These are phyloP conservation scores for Diogma glabrata DNA, from an alignment of 2,888 invertebrate genomes.

Conservation along the genomic window DNA sequence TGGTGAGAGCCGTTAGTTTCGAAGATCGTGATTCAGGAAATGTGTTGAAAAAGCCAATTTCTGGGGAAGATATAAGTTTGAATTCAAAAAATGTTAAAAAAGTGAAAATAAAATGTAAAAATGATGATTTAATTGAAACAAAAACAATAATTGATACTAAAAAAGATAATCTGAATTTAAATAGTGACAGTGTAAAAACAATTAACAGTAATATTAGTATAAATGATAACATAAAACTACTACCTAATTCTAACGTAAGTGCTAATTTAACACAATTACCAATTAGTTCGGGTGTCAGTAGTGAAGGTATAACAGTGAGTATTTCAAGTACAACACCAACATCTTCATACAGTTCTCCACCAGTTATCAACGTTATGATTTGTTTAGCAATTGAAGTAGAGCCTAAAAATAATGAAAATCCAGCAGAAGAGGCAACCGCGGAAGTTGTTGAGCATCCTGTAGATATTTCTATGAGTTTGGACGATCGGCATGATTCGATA, in stretches of 20 bases:
- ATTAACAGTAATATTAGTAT: background rate
- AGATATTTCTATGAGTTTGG: background rate
- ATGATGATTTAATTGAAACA: slow-evolving; percentile 1
- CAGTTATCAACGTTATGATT: slow-evolving; percentile 17
- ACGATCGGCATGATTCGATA: no score
- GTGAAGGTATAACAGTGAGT: background rate
- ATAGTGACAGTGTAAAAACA: slow-evolving; percentile 10
- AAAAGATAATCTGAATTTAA: no score
- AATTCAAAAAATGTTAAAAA: slow-evolving; percentile 3
- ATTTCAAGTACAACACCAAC: background rate
- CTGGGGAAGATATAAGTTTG: slow-evolving; percentile 9
- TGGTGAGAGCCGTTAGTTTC: background rate
- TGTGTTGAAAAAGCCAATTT: slow-evolving; percentile 10
- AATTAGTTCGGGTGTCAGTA: background rate
- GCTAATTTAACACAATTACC: background rate
- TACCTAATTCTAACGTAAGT: slow-evolving; percentile 6
- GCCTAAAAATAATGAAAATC: background rate
- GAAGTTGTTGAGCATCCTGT: background rate
- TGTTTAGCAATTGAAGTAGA: slow-evolving; percentile 15
- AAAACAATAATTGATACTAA: slow-evolving; percentile 6
- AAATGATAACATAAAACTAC: slow-evolving; percentile 7
- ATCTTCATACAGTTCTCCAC: slow-evolving; percentile 13
- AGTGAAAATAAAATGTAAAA: no score
- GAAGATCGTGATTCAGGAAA: slow-evolving; percentile 13
- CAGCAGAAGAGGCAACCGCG: background rate